Evolutionary conservation across 2,888 invertebrate species (phyloP).

Genomic region (Morinoia aosen): DNA sequence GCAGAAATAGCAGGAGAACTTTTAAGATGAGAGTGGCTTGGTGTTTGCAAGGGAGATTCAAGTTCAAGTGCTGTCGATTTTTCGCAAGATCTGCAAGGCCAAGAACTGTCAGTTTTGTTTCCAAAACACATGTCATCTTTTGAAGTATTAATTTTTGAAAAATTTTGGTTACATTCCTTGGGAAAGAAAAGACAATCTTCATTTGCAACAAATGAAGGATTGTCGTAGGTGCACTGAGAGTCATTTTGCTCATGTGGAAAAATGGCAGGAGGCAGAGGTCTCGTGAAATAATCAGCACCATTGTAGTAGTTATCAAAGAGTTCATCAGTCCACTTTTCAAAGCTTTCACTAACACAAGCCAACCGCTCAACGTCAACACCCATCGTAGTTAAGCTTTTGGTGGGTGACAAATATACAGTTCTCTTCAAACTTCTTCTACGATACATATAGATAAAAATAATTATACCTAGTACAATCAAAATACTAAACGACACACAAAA

Average conservation of each 20-base stretch:
- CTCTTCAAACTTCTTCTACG: not conserved
- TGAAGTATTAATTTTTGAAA: not conserved
- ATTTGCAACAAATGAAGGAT: not conserved
- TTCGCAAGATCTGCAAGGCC: not conserved
- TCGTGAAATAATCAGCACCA: not conserved
- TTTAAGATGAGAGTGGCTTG: not conserved
- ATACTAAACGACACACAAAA: not conserved
- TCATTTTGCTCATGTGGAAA: not conserved
- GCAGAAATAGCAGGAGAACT: not conserved
- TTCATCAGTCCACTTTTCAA: not conserved
- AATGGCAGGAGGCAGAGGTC: constrained; percentile 21
- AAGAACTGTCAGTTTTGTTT: not conserved
- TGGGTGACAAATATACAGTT: not conserved
- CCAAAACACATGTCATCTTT: not conserved
- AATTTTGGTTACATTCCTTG: not conserved
- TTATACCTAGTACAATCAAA: not conserved
- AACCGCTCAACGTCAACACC: not conserved
- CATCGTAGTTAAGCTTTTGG: not conserved
- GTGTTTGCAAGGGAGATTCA: not conserved
- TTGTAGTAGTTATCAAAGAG: not conserved
- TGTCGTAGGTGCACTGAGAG: not conserved
- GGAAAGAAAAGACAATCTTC: not conserved
- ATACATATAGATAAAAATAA: not conserved
- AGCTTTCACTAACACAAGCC: not conserved
- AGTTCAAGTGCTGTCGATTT: not conserved